Evolutionary conservation across 92 coral and sea anemone genomes (phyloP), one percentile per base, ranked within the genome.

Genomic region (Zoanthus gigantus): DNA sequence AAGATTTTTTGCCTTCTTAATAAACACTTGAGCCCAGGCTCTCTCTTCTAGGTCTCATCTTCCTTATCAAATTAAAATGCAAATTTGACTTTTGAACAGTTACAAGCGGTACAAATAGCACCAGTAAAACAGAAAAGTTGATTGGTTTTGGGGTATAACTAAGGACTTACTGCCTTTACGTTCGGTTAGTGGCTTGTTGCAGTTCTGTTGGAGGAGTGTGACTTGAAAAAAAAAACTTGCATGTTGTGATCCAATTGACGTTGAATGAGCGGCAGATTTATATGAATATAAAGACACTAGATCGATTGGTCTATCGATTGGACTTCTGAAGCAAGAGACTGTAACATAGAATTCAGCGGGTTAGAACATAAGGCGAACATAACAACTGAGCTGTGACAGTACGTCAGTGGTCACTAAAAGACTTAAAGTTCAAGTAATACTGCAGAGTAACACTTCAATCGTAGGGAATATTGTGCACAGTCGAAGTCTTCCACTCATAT

Each of bases 71-170:
- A 65, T 66, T 66, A 81, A 81, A 81, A 81, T 81, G 85, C 85
- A 46, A 81, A 81, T 81, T 50, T 67, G 52, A 44, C 85, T 63
- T 23, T 65, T 65, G 75, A 45, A 81, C 34, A 23, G 23, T 23
- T n/a, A 42, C 32, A 79, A 78, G 83, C 83, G 71, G 83, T 78
- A 47, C 28, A 71, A 65, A 28, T 81, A 75, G 85, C 75, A 60
- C 46, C 63, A 31, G 60, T 23, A 65, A 68, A 66, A 46, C 61
- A 71, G 18, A 63, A 57, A 67, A 45, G 47, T 46, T 47, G 7
- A 6, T 68, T 52, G 32, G 2, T 67, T 81, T 66, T 44, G 14
- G 29, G 85, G 46, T 32, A 37, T 37, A 66, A 45, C 31, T n/a
- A 48, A 18, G 75, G 85, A 28, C 57, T 65, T 28, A 44, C 28